Conservation (phyloP, 2,888 invertebrate genomes). For the Macrophya alboannulata region DNA sequence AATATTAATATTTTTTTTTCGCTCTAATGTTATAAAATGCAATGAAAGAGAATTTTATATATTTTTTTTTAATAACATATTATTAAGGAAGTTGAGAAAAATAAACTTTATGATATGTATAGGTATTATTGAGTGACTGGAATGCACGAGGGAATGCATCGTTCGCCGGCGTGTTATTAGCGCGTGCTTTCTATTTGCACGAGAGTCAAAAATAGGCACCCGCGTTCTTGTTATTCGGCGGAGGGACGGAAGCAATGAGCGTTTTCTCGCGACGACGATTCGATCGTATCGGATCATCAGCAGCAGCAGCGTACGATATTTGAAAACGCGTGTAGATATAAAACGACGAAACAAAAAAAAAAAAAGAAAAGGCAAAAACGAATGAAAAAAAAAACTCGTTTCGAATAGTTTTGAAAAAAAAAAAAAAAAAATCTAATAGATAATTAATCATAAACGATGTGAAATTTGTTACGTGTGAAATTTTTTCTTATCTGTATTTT, state of each 20-base stretch:
- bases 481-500: not conserved
- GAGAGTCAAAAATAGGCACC: slow-evolving; percentile 69
- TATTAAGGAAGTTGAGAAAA: not conserved
- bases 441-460: not conserved
- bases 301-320: not conserved
- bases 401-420: not conserved
- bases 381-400: not conserved
- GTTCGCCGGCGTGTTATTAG: slow-evolving; percentile 69
- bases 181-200: slow-evolving; percentile 72
- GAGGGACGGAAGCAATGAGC: slow-evolving; percentile 39
- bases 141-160: slow-evolving; percentile 70
- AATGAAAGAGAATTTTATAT: not conserved
- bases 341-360: not conserved
- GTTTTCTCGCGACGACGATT: not conserved
- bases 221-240: slow-evolving; percentile 47
- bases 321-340: not conserved
- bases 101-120: not conserved
- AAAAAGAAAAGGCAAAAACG: not conserved
- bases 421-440: not conserved
- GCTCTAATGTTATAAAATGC: not conserved
- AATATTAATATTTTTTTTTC: not conserved
- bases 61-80: not conserved
- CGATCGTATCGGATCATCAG: not conserved
- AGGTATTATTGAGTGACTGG: slow-evolving; percentile 59
- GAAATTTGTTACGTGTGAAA: slow-evolving; percentile 1